These are phyloP conservation scores for Pararge aegeria DNA, from an alignment of 1,140 invertebrate genomes.

Conservation along the genomic window DNA sequence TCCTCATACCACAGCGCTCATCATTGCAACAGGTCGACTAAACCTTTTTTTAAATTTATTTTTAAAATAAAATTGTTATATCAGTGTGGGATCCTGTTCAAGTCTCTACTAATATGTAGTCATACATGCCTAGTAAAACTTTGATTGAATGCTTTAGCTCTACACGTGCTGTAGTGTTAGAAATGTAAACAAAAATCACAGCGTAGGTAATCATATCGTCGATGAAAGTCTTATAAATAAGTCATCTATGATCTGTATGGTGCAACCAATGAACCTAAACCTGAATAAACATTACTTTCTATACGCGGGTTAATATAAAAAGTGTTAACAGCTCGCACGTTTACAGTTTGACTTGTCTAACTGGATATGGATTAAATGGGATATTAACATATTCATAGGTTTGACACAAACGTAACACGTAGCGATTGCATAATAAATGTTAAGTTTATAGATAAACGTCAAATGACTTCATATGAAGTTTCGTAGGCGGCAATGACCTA, in stretches of 20 bases:
- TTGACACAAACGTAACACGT: neutral
- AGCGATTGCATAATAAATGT: no score
- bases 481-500: no score
- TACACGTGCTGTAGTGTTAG: neutral
- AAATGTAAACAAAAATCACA: neutral
- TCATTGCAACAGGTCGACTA: no score
- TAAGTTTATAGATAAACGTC: no score
- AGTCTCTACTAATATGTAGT: no score
- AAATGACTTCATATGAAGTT: no score
- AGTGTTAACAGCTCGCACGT: neutral
- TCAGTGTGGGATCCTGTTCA: no score
- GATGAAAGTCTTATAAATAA: conserved; percentile 14
- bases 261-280: conserved; percentile 19
- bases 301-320: neutral
- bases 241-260: conserved; percentile 3
- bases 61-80: no score
- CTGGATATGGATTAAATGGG: neutral
- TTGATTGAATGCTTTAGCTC: no score
- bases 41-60: no score
- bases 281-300: conserved; percentile 14
- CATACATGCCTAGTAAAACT: no score
- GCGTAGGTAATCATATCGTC: conserved; percentile 14
- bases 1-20: no score
- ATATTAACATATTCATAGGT: neutral
- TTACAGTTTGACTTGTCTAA: neutral